Percentiles rank a stretch among this genome's conserved stretches.
These are phyloP conservation scores for Pachymerium ferrugineum DNA, from an alignment of 2,888 invertebrate species.

Conservation along the genomic window DNA sequence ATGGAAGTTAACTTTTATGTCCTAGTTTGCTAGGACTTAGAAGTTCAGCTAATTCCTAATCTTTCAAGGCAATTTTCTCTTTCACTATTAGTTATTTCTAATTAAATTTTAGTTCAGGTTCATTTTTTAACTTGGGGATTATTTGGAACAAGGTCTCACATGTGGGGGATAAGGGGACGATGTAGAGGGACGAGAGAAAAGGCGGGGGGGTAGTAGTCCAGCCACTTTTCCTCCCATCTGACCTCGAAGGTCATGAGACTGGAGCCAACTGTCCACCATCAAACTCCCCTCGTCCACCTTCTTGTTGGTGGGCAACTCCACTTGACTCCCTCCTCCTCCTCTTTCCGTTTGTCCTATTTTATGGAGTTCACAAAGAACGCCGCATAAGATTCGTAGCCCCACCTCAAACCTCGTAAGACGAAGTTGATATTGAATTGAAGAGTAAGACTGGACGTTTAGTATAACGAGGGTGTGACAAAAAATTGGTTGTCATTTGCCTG, in stretches of 20 bases:
- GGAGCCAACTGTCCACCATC: conserved; percentile 25
- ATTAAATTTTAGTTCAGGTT: too few species aligned
- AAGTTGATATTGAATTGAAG: not conserved
- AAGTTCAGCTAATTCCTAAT: too few species aligned
- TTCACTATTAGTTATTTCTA: too few species aligned
- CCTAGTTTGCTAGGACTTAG: too few species aligned
- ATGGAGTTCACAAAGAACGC: conserved; percentile 24
- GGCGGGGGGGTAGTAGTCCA: not conserved
- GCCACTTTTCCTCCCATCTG: not conserved
- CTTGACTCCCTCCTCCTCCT: conserved; percentile 14
- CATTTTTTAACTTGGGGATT: too few species aligned
- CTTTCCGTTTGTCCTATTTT: conserved; percentile 25
- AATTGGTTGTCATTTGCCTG: conserved; percentile 17
- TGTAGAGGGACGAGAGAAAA: not conserved
- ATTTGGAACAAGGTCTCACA: too few species aligned
- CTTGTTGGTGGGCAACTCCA: conserved; percentile 16
- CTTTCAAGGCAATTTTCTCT: too few species aligned
- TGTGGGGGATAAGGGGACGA: too few species aligned
- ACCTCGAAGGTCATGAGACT: conserved; percentile 20
- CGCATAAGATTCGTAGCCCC: conserved; percentile 17
- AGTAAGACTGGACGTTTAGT: not conserved
- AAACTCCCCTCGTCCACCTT: conserved; percentile 27
- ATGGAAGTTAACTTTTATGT: too few species aligned
- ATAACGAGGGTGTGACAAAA: not conserved
- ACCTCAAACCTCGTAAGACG: not conserved